phyloP scores from a whole-genome alignment of 2,888 invertebrate genomes.

The Gibbula magus region DNA sequence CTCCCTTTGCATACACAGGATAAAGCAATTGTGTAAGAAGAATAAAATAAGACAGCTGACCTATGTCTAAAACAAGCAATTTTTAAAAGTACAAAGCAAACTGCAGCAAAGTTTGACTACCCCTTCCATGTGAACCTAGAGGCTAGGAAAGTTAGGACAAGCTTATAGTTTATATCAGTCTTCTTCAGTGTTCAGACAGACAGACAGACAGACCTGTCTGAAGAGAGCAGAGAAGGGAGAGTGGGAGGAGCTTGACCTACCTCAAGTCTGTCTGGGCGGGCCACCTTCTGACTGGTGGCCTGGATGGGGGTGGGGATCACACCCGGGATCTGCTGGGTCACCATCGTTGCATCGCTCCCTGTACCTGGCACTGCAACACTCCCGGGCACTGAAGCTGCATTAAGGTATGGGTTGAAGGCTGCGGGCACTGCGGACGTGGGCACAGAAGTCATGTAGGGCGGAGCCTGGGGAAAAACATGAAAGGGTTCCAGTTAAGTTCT shows the following conservation, averaged over 20 bases:
- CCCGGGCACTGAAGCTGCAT: conserved; percentile 49
- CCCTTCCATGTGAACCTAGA: not conserved
- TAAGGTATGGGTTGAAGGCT: conserved; percentile 56
- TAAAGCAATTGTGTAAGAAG: no score
- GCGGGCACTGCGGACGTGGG: conserved; percentile 54
- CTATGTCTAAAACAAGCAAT: not conserved
- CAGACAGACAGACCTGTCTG: not conserved
- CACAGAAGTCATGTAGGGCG: conserved; percentile 56
- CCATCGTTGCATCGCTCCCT: conserved; percentile 47
- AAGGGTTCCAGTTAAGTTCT: not conserved
- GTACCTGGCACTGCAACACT: conserved; percentile 52
- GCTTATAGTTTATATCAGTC: not conserved
- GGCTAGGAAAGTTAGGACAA: not conserved
- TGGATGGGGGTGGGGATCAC: conserved; percentile 55
- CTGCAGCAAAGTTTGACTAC: not conserved
- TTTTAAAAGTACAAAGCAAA: not conserved
- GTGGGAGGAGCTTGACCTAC: conserved; percentile 77
- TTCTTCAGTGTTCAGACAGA: not conserved
- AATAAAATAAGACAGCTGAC: not conserved
- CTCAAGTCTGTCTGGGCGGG: conserved; percentile 95
- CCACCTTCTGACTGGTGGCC: conserved; percentile 85
- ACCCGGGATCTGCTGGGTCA: conserved; percentile 54
- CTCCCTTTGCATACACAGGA: no score
- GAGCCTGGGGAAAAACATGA: conserved; percentile 45
- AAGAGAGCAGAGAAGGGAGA: not conserved